Base-by-base conservation (phyloP, 2,113 vertebrate genomes). In the Osmerus mordax region DNA sequence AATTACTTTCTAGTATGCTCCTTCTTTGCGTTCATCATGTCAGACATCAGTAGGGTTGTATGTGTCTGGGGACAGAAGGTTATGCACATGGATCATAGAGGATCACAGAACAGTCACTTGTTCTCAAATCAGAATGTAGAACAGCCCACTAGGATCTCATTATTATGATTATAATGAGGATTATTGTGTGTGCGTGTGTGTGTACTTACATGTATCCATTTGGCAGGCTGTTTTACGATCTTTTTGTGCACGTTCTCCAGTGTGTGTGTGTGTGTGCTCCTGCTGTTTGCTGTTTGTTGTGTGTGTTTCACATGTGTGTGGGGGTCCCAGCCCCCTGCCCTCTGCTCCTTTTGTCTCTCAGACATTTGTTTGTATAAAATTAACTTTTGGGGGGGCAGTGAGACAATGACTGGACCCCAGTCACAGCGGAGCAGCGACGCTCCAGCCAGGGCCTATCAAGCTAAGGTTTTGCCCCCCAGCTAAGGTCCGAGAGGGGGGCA, bases 391-490 rank as follows among this genome's bases (percentile, higher is more conserved):
- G 70, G 75, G 84, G 79, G 73, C 76, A 75, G 82, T 47, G 72
- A 84, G 89, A 92, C 90, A 91, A 90, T 92, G 88, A 91, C 88
- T 92, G 86, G 71, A 70, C 80, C 85, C 88, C 90, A 91, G 92
- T 92, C 89, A 88, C 90, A 78, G 84, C 84, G 79, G 83, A 83
- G 80, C 86, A 89, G 91, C 86, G 85, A 86, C 86, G 84, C 77
- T 79, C 86, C 82, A 87, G 83, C 81, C 88, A 83, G 86, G 86
- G 86, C 86, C 87, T 92, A 91, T 94, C 89, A 86, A 87, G 87
- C 82, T 89, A 91, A 29, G 89, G 91, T 91, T 91, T 92, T 94
- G 91, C 93, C 91, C 83, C 89, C 91, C 25, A 90, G 94, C 94
- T 94, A 90, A 92, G 88, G 91, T 91, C 89, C 91, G 89, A 74